Conservation (phyloP, 2,113 vertebrate species). For the Turnix velox region DNA sequence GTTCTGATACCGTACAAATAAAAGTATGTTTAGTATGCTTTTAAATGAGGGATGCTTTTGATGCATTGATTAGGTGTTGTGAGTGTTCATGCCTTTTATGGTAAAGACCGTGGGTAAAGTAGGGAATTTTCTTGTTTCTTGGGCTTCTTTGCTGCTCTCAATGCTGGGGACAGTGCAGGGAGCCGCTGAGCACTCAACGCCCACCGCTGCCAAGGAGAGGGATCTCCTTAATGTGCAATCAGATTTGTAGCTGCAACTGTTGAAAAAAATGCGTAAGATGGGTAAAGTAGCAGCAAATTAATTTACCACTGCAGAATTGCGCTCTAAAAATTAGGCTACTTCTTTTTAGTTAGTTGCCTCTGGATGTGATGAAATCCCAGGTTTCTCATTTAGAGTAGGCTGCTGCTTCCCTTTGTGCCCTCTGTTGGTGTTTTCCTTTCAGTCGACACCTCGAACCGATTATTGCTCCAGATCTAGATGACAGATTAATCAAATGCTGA, state of each 20-base stretch:
- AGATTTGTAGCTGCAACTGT: not conserved
- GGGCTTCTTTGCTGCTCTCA: not conserved
- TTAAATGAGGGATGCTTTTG: not conserved
- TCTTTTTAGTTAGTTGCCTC: slow-evolving; percentile 5
- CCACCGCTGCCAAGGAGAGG: not conserved
- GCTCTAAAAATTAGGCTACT: not conserved
- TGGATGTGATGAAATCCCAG: not conserved
- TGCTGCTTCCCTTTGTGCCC: slow-evolving; percentile 36
- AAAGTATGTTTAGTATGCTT: not conserved
- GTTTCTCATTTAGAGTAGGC: not conserved
- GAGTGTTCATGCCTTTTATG: not conserved
- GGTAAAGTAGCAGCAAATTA: not conserved
- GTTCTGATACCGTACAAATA: not conserved
- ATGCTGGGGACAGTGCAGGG: not conserved
- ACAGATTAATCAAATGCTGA: slow-evolving; percentile 76
- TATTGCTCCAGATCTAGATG: slow-evolving; percentile 73
- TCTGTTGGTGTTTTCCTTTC: slow-evolving; percentile 71
- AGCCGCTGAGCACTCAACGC: not conserved
- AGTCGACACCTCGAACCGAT: slow-evolving; percentile 71
- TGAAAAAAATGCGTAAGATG: not conserved
- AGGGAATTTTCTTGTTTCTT: not conserved
- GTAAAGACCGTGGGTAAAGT: not conserved
- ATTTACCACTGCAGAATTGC: not conserved
- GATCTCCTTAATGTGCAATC: not conserved
- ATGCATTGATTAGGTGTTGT: not conserved